Evolutionary conservation across 2,888 invertebrate genomes (phyloP).

Genomic region (Troglohyphantes excavatus): DNA sequence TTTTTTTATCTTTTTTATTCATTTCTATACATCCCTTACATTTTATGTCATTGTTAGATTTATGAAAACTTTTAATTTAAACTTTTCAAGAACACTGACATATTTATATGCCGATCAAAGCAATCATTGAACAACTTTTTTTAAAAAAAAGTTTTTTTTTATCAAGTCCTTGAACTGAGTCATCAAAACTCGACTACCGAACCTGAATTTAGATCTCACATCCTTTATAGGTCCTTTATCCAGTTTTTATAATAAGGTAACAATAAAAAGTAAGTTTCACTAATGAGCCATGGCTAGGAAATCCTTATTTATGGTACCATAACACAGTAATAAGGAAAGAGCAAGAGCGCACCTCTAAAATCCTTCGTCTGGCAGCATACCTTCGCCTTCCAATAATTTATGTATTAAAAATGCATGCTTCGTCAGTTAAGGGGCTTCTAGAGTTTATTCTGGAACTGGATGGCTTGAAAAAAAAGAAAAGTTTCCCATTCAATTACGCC

Average conservation of each 20-base stretch:
- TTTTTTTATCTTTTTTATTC: too few relatives aligned
- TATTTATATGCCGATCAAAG: too few relatives aligned
- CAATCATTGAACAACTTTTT: too few relatives aligned
- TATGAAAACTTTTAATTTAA: too few relatives aligned
- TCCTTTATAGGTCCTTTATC: not conserved
- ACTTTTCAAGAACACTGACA: too few relatives aligned
- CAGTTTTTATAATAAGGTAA: not conserved
- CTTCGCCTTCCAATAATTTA: not conserved
- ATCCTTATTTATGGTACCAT: conserved; percentile 35
- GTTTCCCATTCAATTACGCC: not conserved
- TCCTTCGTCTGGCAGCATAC: not conserved
- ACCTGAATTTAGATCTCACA: not conserved
- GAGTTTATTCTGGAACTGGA: not conserved
- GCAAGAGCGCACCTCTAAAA: not conserved
- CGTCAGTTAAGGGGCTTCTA: not conserved
- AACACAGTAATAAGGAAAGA: not conserved
- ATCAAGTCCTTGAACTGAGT: not conserved
- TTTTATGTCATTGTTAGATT: too few relatives aligned
- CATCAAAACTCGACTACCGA: not conserved
- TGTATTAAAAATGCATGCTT: conserved; percentile 9
- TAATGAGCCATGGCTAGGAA: conserved; percentile 16
- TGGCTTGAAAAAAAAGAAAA: not conserved
- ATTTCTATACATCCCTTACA: too few relatives aligned
- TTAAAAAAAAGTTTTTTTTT: not conserved
- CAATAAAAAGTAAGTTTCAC: conserved; percentile 8